Base-by-base conservation (phyloP, 2,797 vertebrate genomes). In the Neosalanx taihuensis region DNA sequence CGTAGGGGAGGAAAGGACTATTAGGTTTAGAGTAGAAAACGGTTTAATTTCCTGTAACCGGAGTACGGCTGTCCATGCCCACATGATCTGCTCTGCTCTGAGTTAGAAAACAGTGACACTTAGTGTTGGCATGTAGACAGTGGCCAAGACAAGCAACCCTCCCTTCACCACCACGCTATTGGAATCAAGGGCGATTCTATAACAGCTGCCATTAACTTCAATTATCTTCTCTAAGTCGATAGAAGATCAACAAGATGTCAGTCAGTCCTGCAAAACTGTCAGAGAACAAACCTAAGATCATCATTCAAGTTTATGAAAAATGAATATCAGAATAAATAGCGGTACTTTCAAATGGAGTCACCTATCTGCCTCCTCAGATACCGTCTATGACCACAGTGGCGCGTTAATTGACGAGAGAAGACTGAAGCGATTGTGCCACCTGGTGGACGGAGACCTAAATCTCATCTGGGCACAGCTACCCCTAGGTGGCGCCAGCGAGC, bases 61-160 rank as follows among this genome's bases (percentile, higher is more conserved):
- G 18, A 5, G 23, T 51, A 35, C 20, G 26, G 20, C 26, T 29
- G 62, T 6, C 33, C 18, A 17, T 69, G n/a, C n/a, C 18, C 6
- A 18, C 37, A 6, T 4, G 57, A 9, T 41, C 2, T 18, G n/a
- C 30, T 5, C 5, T 3, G 20, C 23, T 17, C n/a, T 1, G 17
- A 23, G 66, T 69, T 29, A 70, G 62, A 74, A 58, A 10, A 73
- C 7, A 79, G 76, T 30, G 63, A 2, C 86, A 83, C 66, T 77
- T 30, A 71, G 83, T 85, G 85, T 84, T 70, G 41, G 61, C 2
- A 63, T 13, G 10, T 23, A 10, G 37, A 17, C 20, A 63, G 13
- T 67, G 20, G 7, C 1, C 3, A 1, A 15, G 37, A 53, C 13
- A 18, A 0, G 6, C 18, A 18, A 18, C 15, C 13, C 13, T 18